Evolutionary conservation across 2,888 invertebrate genomes (phyloP), one percentile per base, ranked within the genome.

Genomic region (Lymantria monacha): DNA sequence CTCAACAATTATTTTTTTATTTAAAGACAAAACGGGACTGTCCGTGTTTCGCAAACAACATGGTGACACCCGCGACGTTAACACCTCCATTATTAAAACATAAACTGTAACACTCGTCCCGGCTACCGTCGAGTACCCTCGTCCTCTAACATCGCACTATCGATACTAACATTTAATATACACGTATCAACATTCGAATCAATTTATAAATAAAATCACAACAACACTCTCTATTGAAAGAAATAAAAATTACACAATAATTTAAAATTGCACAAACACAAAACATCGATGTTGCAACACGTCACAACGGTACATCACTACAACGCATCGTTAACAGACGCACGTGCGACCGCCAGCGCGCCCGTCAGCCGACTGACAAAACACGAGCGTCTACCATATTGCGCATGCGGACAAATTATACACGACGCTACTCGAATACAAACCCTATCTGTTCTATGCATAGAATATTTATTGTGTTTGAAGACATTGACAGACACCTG

Each of bases 11-110:
- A 51, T 44, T 47, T 51, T 47, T 14, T 31, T 31, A 37, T 14
- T 22, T 38, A 38, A 48, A 44, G 30, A 33, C 44, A 41, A 44
- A 44, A 50, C 49, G 37, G 46, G 51, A 59, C 48, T 53, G 57
- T 61, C 57, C 60, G 47, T 49, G 44, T 52, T 53, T 55, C 49
- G 45, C 43, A 45, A 47, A 57, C 55, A 43, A 46, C 41, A 47
- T 63, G 65, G 68, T 42, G 66, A 63, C 70, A 70, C 61, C 59
- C 66, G 62, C 69, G 68, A 63, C 74, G 67, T 68, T 72, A 75
- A 78, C 76, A 75, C 78, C 72, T 72, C 76, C 74, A 83, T 83
- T 80, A 83, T 80, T 80, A 81, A 83, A 81, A 78, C 81, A 79
- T 79, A 82, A 83, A 79, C 76, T 68, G 68, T 63, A 49, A 54